A percentile compares a stretch with the other conserved stretches of the same genome.
Conservation (phyloP, 2,888 invertebrate genomes). For the Loripinus fragilis region DNA sequence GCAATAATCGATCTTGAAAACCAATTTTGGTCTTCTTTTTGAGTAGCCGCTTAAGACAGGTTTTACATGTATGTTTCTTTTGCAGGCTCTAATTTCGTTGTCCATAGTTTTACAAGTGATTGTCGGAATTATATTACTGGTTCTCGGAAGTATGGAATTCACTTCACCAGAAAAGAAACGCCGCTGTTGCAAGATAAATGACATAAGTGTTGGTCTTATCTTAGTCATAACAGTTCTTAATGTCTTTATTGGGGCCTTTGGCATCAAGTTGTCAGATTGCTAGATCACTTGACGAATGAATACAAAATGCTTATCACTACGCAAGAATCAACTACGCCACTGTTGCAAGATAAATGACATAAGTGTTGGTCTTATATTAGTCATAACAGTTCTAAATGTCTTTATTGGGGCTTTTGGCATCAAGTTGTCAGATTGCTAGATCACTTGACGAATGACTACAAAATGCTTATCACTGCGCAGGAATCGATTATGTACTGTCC, state of each 20-base stretch:
- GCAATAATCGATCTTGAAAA: too few relatives aligned
- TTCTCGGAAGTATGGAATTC: constrained; percentile 66
- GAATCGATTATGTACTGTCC: too few relatives aligned
- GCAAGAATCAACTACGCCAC: too few relatives aligned
- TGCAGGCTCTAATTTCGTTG: constrained; percentile 32
- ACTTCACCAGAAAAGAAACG: constrained; percentile 36
- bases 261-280: constrained; percentile 57
- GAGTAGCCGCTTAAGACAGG: too few relatives aligned
- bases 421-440: constrained; percentile 38
- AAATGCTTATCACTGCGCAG: too few relatives aligned
- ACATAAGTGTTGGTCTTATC: constrained; percentile 61
- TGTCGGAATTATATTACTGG: constrained; percentile 58
- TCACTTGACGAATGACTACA: too few relatives aligned
- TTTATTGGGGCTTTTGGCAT: constrained; percentile 73
- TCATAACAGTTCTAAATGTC: constrained; percentile 68
- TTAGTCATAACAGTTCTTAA: constrained; percentile 69
- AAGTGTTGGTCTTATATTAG: constrained; percentile 63
- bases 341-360: constrained; percentile 63
- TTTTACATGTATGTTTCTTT: background rate
- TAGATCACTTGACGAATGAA: too few relatives aligned
- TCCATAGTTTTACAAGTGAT: constrained; percentile 49
- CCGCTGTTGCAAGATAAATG: constrained; percentile 59
- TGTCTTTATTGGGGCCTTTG: constrained; percentile 71
- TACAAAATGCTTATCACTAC: too few relatives aligned
- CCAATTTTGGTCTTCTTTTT: too few relatives aligned